phyloP scores from a whole-genome alignment of 2,888 invertebrate genomes.

The Dorcus parallelipipedus region DNA sequence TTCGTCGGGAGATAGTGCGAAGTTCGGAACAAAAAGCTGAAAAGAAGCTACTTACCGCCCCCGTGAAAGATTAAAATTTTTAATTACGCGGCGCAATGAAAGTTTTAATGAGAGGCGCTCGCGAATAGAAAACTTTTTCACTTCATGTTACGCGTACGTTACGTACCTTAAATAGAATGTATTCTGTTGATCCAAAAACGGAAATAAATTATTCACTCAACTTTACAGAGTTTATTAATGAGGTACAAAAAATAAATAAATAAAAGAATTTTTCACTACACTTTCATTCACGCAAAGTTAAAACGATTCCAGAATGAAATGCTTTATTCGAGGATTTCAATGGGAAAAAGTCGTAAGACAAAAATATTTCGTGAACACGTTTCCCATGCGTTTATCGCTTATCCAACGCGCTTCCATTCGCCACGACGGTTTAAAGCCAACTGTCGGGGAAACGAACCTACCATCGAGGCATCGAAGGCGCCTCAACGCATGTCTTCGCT shows the following conservation, averaged over 20 bases:
- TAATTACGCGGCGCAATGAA: conserved; percentile 29
- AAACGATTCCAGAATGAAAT: no score
- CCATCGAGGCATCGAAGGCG: conserved; percentile 11
- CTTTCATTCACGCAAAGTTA: no score
- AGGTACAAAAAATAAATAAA: no score
- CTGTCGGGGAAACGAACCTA: conserved; percentile 20
- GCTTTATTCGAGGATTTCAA: not conserved
- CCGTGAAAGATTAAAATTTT: conserved; percentile 32
- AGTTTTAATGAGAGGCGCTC: conserved; percentile 24
- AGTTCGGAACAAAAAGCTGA: conserved; percentile 16
- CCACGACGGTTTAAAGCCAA: conserved; percentile 24
- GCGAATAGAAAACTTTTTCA: not conserved
- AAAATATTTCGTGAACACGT: conserved; percentile 13
- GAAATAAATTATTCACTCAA: no score
- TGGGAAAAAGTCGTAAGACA: not conserved
- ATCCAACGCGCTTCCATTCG: conserved; percentile 12
- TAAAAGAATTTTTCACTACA: no score
- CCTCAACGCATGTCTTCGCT: conserved; percentile 14
- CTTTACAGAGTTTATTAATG: no score
- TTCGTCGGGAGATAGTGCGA: conserved; percentile 18
- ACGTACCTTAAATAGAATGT: no score
- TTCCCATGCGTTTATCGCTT: conserved; percentile 16
- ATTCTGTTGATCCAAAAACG: no score
- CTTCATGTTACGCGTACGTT: no score
- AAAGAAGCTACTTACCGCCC: conserved; percentile 24